Conservation (phyloP, 1,140 invertebrate species). For the Papilio aristodemus region DNA sequence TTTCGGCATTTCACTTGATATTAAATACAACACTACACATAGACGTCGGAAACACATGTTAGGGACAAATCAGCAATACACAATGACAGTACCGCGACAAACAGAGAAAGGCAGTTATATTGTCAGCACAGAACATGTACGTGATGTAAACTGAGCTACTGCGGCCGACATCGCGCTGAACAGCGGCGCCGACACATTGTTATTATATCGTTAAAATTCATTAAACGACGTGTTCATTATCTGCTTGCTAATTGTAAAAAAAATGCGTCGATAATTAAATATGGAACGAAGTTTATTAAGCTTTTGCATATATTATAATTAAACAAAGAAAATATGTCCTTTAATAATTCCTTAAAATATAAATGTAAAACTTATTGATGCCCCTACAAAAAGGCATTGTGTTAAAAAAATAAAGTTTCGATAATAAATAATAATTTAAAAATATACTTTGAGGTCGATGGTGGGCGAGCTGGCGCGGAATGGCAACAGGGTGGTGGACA, state of each 20-base stretch:
- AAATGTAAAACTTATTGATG: too few relatives aligned
- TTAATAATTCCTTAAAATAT: too few relatives aligned
- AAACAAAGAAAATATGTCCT: too few relatives aligned
- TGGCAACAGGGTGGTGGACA: constrained; percentile 67
- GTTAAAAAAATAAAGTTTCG: too few relatives aligned
- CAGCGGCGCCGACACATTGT: background rate
- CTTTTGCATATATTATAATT: too few relatives aligned
- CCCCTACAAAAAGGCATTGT: too few relatives aligned
- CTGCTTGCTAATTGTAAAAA: too few relatives aligned
- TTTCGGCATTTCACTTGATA: too few relatives aligned
- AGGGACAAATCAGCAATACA: background rate
- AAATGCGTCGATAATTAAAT: background rate
- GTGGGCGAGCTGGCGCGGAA: constrained; percentile 49
- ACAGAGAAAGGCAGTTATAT: background rate
- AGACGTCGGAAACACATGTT: background rate
- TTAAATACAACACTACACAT: too few relatives aligned
- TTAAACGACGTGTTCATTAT: background rate
- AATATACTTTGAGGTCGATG: constrained; percentile 62
- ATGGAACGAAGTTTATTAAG: too few relatives aligned
- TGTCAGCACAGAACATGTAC: background rate
- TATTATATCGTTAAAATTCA: constrained; percentile 14
- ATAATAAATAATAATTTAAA: background rate
- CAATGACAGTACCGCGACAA: background rate
- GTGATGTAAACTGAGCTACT: background rate
- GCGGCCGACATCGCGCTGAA: background rate